Base-by-base conservation (phyloP, 1,140 invertebrate species). In the Tetramorium parvispinum region DNA sequence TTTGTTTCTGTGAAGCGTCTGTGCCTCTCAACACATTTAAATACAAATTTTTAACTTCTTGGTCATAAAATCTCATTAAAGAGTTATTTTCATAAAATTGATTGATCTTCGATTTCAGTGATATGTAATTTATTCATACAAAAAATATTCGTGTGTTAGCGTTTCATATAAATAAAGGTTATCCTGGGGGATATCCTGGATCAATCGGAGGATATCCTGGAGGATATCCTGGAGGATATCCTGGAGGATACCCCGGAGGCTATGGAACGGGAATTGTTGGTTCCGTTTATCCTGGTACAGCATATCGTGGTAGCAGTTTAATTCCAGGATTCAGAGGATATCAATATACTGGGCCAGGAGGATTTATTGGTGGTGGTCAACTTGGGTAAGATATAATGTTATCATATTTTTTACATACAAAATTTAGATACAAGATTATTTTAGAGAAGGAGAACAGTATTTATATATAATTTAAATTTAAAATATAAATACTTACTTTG, bases 141-240 rank as follows among this genome's bases (percentile, higher is more conserved):
- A 37, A 53, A 59, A 24, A 75, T 57, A 61, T 61, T 83, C 37
- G 18, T 24, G 24, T 59, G 24, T 59, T 86, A 93, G 92, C 87
- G 7, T 92, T 93, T 53, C 87, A 91, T 51, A 32, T 93, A 43
- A 77, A 63, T 32, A 91, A 91, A 70, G 92, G 91, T 13, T 93
- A 93, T 27, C 61, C 61, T 18, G 91, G 89, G 16, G 83, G 85
- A 40, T 3, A 93, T 49, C 32, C 61, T 27, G 91, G 91, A 6
- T 87, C 70, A 51, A 73, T 76, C 66, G 88, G 89, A 24, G 81
- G 85, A 32, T 91, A 91, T 63, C 83, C 75, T n/a, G 87, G 87
- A 24, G 85, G 87, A 24, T 91, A 87, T 71, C 61, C 59, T 57
- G 87, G 89, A n/a, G 83, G 85, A 27, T 3, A 93, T 24, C 27